These are phyloP conservation scores for Romanogobio albipinnatus DNA, from an alignment of 2,113 vertebrate genomes.

Conservation along the genomic window DNA sequence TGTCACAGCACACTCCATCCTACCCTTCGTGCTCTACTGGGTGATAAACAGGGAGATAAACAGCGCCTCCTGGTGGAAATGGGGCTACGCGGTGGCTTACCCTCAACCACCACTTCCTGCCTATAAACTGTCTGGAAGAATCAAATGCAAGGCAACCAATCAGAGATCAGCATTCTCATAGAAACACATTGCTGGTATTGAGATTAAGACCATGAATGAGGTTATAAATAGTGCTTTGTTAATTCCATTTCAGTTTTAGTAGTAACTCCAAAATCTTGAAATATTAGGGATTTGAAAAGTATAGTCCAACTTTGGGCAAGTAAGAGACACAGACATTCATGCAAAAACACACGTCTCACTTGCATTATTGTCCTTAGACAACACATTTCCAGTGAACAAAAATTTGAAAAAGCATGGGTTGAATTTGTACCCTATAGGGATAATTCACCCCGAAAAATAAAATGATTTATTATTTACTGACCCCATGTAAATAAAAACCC, in stretches of 20 bases:
- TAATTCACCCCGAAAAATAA: too few relatives aligned
- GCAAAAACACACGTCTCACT: background rate
- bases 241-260: constrained; percentile 10
- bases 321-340: background rate
- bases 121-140: constrained; percentile 87
- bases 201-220: too few relatives aligned
- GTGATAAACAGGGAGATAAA: constrained; percentile 81
- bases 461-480: too few relatives aligned
- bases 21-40: constrained; percentile 93
- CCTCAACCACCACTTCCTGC: constrained; percentile 84
- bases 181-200: background rate
- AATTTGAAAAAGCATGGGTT: too few relatives aligned
- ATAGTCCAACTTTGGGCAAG: background rate
- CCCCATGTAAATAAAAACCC: too few relatives aligned
- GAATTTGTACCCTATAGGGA: too few relatives aligned
- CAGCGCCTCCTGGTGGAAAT: constrained; percentile 86
- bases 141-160: constrained; percentile 79
- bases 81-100: constrained; percentile 97
- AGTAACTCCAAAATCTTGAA: background rate
- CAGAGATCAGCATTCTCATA: constrained; percentile 9
- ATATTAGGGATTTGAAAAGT: background rate
- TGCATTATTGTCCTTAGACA: background rate
- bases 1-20: constrained; percentile 71
- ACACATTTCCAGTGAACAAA: too few relatives aligned
- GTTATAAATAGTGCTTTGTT: background rate